Conservation (phyloP, 2,888 invertebrate species). For the Cenopis cana region DNA sequence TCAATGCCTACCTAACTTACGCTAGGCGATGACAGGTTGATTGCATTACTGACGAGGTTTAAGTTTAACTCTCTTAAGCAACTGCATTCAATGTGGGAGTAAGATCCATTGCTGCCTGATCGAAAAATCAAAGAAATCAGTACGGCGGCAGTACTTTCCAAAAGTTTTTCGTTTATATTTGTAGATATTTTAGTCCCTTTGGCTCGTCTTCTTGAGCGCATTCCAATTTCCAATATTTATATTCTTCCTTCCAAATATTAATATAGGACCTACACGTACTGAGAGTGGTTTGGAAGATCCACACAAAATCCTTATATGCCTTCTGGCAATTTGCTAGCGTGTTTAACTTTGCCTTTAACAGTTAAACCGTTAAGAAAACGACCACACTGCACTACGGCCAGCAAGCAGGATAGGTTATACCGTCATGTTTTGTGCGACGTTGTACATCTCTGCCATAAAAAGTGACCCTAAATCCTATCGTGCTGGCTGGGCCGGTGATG, state of each 20-base stretch:
- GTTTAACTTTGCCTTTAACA: not conserved
- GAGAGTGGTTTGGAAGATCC: conserved; percentile 15
- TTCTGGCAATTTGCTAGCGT: not conserved
- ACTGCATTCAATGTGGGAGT: not conserved
- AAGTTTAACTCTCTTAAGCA: too few species aligned
- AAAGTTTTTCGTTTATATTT: not conserved
- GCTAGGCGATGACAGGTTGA: not conserved
- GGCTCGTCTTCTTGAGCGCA: conserved; percentile 17
- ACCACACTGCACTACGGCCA: not conserved
- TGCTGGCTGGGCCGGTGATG: too few species aligned
- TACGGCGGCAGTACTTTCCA: not conserved
- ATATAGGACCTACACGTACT: conserved; percentile 9
- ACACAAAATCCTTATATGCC: conserved; percentile 15
- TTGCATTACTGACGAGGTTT: too few species aligned
- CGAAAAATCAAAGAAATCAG: not conserved
- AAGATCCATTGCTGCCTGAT: not conserved
- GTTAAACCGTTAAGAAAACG: not conserved
- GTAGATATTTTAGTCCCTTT: conserved; percentile 8
- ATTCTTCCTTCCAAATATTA: conserved; percentile 4
- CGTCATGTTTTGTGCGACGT: too few species aligned
- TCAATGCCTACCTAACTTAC: too few species aligned
- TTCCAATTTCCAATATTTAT: conserved; percentile 20
- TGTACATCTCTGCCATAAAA: too few species aligned
- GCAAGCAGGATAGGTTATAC: too few species aligned
- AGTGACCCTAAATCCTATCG: too few species aligned